Percentiles rank a stretch among this genome's conserved stretches.
Evolutionary conservation across 2,113 vertebrate species (phyloP).

Genomic region (Ranitomeya imitator): DNA sequence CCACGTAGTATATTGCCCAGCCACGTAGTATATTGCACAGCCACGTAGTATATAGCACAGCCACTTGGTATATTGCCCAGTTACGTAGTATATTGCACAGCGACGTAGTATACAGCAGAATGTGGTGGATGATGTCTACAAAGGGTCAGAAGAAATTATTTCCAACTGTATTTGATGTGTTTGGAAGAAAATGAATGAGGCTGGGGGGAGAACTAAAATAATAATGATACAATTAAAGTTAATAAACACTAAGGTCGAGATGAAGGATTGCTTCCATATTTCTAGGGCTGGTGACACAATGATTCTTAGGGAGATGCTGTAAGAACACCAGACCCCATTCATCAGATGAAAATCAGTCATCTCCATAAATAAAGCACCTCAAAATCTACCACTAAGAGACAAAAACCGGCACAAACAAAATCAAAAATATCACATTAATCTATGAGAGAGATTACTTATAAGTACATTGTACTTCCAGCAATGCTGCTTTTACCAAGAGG

Average conservation of each 20-base stretch:
- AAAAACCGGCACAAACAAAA: not conserved
- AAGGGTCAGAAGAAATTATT: not conserved
- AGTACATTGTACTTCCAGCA: not conserved
- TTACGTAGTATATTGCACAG: no score
- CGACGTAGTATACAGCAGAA: no score
- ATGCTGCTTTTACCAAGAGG: not conserved
- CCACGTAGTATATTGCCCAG: no score
- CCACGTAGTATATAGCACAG: no score
- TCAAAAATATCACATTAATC: not conserved
- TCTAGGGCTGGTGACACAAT: not conserved
- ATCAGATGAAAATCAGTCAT: not conserved
- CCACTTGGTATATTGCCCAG: no score
- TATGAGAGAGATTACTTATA: not conserved
- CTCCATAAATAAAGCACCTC: slow-evolving; percentile 55
- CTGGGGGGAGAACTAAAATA: slow-evolving; percentile 20
- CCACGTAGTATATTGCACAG: no score
- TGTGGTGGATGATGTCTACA: not conserved
- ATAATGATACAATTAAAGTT: slow-evolving; percentile 9
- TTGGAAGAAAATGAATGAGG: slow-evolving; percentile 12
- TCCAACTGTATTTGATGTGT: slow-evolving; percentile 14
- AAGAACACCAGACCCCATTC: not conserved
- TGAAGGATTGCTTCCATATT: slow-evolving; percentile 10
- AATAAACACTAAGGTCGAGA: slow-evolving; percentile 32
- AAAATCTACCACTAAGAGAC: slow-evolving; percentile 41
- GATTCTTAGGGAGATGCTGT: not conserved